These are phyloP conservation scores for Caenorhabditis sp. DNA, from an alignment of 2,888 invertebrate species.

Conservation along the genomic window DNA sequence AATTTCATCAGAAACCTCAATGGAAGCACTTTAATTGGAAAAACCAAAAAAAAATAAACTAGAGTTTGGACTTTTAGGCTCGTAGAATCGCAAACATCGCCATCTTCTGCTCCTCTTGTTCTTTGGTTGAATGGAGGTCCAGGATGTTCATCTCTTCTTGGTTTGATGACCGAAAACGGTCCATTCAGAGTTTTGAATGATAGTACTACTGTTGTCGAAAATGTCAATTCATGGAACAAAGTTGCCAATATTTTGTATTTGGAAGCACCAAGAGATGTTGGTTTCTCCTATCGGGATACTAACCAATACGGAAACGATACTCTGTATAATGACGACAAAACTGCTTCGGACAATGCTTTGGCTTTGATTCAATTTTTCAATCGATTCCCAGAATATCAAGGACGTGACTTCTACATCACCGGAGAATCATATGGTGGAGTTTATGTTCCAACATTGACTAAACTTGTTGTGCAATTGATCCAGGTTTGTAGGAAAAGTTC, in stretches of 20 bases:
- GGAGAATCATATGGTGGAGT: constrained; percentile 74
- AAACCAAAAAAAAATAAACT: neutral
- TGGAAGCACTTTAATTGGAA: too few relatives aligned
- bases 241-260: constrained; percentile 73
- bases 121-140: constrained; percentile 73
- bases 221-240: constrained; percentile 68
- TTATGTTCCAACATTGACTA: constrained; percentile 72
- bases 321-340: constrained; percentile 61
- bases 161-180: constrained; percentile 72
- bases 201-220: constrained; percentile 54
- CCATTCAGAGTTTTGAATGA: constrained; percentile 68
- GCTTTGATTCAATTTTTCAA: constrained; percentile 73
- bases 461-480: constrained; percentile 45
- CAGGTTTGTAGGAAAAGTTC: constrained; percentile 14
- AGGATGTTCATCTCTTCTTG: constrained; percentile 72
- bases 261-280: constrained; percentile 74
- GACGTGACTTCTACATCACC: constrained; percentile 70
- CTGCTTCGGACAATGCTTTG: constrained; percentile 72
- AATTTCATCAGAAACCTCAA: neutral
- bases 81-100: constrained; percentile 71
- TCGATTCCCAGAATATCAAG: constrained; percentile 72
- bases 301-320: constrained; percentile 42
- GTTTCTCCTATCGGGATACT: constrained; percentile 72
- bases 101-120: constrained; percentile 71
- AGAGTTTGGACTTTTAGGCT: constrained; percentile 68